These are phyloP conservation scores for Elachura formosa DNA, from an alignment of 2,113 vertebrate species.

Conservation along the genomic window DNA sequence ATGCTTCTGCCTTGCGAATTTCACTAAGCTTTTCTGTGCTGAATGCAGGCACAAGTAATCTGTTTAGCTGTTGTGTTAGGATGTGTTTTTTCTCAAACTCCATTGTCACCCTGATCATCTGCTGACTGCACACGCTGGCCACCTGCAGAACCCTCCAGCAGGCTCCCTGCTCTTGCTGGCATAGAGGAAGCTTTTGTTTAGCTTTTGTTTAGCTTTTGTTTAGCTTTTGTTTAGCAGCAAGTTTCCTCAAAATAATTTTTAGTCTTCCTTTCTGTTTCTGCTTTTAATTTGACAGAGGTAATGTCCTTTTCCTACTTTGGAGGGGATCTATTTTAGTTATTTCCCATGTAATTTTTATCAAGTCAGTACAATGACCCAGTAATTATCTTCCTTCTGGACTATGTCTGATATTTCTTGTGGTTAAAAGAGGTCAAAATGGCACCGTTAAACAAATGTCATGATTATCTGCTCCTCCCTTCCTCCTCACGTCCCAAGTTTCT, in stretches of 20 bases:
- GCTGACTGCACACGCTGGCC: background rate
- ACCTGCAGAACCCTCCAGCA: background rate
- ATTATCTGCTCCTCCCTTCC: background rate
- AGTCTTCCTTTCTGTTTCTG: background rate
- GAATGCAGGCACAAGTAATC: background rate
- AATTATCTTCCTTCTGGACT: background rate
- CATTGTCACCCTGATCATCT: background rate
- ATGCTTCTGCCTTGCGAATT: background rate
- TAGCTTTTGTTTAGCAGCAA: background rate
- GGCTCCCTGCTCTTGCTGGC: background rate
- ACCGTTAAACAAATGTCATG: background rate
- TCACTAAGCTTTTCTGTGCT: background rate
- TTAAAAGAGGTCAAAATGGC: background rate
- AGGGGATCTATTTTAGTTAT: background rate
- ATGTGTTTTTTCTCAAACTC: background rate
- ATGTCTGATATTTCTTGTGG: background rate
- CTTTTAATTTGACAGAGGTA: background rate
- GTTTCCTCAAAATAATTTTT: background rate
- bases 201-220: no score
- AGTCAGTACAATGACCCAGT: background rate
- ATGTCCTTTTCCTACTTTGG: background rate
- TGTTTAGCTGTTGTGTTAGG: background rate
- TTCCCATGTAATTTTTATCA: background rate
- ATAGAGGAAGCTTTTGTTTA: background rate
- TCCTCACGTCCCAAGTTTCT: background rate